Evolutionary conservation across 1,140 invertebrate species (phyloP), one percentile per base, ranked within the genome.

Genomic region (Caenorhabditis inopinata): DNA sequence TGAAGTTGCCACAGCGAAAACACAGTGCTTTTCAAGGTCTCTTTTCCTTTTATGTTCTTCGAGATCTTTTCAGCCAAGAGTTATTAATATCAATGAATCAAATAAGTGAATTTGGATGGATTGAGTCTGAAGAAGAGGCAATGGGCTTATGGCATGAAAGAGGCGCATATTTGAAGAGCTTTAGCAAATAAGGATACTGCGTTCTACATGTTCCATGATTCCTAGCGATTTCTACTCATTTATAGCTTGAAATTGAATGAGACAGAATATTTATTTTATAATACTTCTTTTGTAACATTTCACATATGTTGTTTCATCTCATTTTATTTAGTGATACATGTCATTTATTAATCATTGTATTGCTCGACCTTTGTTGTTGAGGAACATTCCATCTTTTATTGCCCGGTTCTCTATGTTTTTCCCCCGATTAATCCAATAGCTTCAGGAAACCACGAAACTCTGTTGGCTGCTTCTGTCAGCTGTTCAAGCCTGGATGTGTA

Each of bases 1-100:
- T 32, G 58, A 68, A 68, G 32, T 68, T 68, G 32, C 32, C 32
- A 42, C 58, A 42, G 38, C 58, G 58, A 68, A 68, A 68, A 68
- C 58, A 68, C 58, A 68, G 58, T 68, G 58, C 58, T 68, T 68
- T 68, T 21, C n/a, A 38, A 42, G 58, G 29, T 38, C 58, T 38
- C 32, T 38, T 21, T 51, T n/a, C 48, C 25, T 5, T 51, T 51
- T 21, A 29, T 42, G 6, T 42, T 42, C 14, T 42, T 42, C 38
- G 14, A 42, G 38, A 42, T 42, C 38, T n/a, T n/a, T n/a, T n/a
- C n/a, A n/a, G n/a, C n/a, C n/a, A n/a, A n/a, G n/a, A n/a, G n/a
- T n/a, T 18, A 47, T 2, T n/a, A 47, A 47, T 47, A 47, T 16
- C 46, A 4, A 47, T 47, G 46, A 4, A 5, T 7, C 46, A 47